These are phyloP conservation scores for Diadophis punctatus DNA, from an alignment of 2,113 vertebrate species.

Conservation along the genomic window DNA sequence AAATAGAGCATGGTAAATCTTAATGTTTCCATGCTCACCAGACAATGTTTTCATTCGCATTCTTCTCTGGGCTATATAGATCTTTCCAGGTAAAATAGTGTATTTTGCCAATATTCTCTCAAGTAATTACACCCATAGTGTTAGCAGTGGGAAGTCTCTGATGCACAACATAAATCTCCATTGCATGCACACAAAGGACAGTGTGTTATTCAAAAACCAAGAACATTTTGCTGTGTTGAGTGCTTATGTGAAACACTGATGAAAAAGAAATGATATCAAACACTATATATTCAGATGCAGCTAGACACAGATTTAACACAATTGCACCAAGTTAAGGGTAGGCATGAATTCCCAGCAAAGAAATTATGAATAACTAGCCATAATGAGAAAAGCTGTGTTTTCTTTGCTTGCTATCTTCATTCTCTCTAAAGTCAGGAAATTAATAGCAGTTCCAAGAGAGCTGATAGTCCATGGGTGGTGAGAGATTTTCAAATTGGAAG, in stretches of 20 bases:
- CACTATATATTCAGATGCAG: slow-evolving; percentile 39
- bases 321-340: slow-evolving; percentile 32
- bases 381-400: slow-evolving; percentile 30
- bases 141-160: not conserved
- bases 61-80: not conserved
- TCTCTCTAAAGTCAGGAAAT: slow-evolving; percentile 59
- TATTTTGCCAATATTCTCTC: not conserved
- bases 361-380: slow-evolving; percentile 49
- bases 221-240: slow-evolving; percentile 10
- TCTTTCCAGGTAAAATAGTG: not conserved
- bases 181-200: not conserved
- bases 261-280: slow-evolving; percentile 16
- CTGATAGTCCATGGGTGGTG: slow-evolving; percentile 43
- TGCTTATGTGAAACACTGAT: slow-evolving; percentile 1
- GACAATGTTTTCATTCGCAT: not conserved
- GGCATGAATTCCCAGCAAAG: slow-evolving; percentile 23
- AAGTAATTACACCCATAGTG: not conserved
- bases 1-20: not conserved
- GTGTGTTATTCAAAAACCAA: not conserved
- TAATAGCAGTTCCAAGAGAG: slow-evolving; percentile 44
- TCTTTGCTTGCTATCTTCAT: slow-evolving; percentile 38
- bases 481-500: slow-evolving; percentile 58
- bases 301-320: slow-evolving; percentile 23
- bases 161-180: not conserved
- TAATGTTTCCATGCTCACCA: not conserved